Evolutionary conservation across 2,113 vertebrate genomes (phyloP), one percentile per base, ranked within the genome.

Genomic region (Copsychus sechellarum): DNA sequence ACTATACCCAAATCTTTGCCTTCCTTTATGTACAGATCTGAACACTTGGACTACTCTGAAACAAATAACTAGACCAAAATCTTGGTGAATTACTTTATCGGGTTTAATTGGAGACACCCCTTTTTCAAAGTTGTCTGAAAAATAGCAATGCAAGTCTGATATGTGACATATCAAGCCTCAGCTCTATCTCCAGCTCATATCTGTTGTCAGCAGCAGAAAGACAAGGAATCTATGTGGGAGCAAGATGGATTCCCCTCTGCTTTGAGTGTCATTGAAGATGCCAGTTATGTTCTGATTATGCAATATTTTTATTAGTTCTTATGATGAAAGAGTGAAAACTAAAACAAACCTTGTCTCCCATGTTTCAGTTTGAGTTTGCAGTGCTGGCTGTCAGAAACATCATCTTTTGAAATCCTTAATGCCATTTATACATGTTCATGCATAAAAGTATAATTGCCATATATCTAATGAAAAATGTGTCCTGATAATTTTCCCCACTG

Each of bases 321-420:
- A 67, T 70, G 67, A 86, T 48, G 64, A 92, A 97, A 91, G 47
- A 6, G 3, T 83, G 14, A 83, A 38, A 38, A 93, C 13, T 77
- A 94, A 70, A 91, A 89, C 19, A 83, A 94, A 62, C 31, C 15
- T 82, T 91, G 29, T 66, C 20, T 82, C 26, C 90, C 66, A 56
- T 54, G 24, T 70, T 87, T 91, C 65, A 88, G 36, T 34, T 92
- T 86, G 70, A 82, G 38, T 80, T 93, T 86, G 22, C 24, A 88
- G 29, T 64, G 7, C 25, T 88, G 47, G 21, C 64, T 66, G 71
- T 81, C 48, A 91, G 61, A 78, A 94, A 84, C 64, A 72, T 31
- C 10, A 84, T 85, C 86, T 87, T 91, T 91, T 95, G 91, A 92
- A 94, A 48, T 90, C n/a, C 40, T 77, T 91, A 77, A 66, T 88